Conservation (phyloP, 2,113 vertebrate species). For the Pipra filicauda region DNA sequence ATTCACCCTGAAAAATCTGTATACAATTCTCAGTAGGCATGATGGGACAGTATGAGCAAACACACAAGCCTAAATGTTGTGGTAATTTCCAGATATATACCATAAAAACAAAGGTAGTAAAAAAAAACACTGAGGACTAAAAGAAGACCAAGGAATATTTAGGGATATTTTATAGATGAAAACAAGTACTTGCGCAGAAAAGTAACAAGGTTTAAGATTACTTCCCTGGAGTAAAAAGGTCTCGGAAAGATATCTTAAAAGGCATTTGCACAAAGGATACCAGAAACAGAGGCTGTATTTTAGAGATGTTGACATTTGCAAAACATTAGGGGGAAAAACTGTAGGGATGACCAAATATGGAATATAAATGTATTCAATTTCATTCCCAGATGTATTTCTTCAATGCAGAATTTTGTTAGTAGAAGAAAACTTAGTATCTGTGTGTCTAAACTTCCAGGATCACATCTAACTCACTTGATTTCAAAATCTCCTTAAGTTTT, state of each 20-base stretch:
- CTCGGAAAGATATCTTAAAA: background rate
- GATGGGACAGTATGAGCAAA: background rate
- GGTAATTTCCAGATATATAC: background rate
- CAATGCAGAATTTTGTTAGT: background rate
- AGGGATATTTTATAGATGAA: background rate
- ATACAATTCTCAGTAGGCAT: rapidly evolving
- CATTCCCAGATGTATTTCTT: background rate
- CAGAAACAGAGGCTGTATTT: background rate
- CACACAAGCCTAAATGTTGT: background rate
- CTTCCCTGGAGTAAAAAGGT: background rate
- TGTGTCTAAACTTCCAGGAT: background rate
- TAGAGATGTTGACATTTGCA: background rate
- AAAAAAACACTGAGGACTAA: background rate
- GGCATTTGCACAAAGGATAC: background rate
- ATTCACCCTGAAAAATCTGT: background rate
- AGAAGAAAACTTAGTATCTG: background rate
- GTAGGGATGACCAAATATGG: background rate
- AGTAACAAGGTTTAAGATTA: background rate
- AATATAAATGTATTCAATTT: background rate
- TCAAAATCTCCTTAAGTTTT: background rate
- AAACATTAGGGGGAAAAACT: background rate
- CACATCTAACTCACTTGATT: background rate
- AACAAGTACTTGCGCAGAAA: background rate
- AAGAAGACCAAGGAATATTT: background rate
- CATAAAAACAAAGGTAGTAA: background rate